These are phyloP conservation scores for Eurystomus gularis DNA, from an alignment of 2,113 vertebrate species.

Conservation along the genomic window DNA sequence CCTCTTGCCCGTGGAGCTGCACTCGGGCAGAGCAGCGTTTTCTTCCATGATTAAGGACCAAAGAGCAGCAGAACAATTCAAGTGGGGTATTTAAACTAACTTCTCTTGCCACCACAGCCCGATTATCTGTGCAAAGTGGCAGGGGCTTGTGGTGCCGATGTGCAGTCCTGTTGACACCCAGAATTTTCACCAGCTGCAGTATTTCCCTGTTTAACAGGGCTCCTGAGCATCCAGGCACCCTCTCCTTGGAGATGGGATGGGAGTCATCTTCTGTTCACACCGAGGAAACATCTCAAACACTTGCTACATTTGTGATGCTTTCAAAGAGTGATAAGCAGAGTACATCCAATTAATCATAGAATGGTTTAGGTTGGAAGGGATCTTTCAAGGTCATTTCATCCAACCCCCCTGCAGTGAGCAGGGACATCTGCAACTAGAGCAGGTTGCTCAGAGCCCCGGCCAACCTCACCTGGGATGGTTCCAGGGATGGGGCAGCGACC, in stretches of 20 bases:
- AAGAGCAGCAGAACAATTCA: not conserved
- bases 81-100: not conserved
- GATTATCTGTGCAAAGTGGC: not conserved
- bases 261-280: not conserved
- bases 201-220: not conserved
- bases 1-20: not conserved
- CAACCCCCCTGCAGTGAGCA: not conserved
- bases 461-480: not conserved
- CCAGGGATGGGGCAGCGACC: not conserved
- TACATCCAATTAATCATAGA: not conserved
- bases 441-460: not conserved
- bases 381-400: not conserved
- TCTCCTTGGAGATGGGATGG: not conserved
- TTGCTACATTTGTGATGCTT: not conserved
- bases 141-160: not conserved
- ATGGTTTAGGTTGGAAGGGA: not conserved
- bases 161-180: not conserved
- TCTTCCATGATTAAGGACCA: not conserved
- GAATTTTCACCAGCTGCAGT: not conserved
- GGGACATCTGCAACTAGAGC: not conserved
- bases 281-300: not conserved
- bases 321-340: not conserved
- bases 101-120: not conserved
- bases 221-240: not conserved
- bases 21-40: rapidly evolving